These are phyloP conservation scores for Nezara viridula DNA, from an alignment of 2,888 invertebrate genomes.

Conservation along the genomic window DNA sequence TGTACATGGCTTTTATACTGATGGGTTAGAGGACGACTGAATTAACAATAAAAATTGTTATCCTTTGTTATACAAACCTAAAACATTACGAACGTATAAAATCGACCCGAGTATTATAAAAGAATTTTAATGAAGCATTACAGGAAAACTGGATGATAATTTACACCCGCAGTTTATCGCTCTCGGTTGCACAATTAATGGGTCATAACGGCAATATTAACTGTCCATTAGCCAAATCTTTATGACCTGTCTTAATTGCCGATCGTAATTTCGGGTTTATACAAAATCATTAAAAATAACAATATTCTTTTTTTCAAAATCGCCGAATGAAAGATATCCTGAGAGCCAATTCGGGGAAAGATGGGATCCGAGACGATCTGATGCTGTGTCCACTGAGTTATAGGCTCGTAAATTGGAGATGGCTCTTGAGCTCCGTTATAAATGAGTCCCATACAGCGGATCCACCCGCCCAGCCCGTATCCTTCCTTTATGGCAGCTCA, in stretches of 20 bases:
- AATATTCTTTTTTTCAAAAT: background rate
- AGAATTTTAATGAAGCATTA: background rate
- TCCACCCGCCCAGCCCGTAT: background rate
- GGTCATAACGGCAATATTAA: background rate
- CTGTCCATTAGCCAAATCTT: background rate
- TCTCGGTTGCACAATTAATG: background rate
- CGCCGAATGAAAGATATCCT: background rate
- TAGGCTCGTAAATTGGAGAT: slow-evolving; percentile 25
- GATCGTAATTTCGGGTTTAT: background rate
- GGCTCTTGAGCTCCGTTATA: slow-evolving; percentile 10
- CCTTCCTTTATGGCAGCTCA: background rate
- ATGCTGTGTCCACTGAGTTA: background rate
- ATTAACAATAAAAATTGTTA: background rate
- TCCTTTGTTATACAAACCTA: background rate
- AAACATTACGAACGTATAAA: background rate
- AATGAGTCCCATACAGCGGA: background rate
- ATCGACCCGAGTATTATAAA: background rate
- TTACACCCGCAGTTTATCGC: background rate
- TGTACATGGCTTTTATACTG: too few relatives aligned
- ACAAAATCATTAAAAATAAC: background rate
- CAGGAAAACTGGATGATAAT: background rate
- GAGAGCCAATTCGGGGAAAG: background rate
- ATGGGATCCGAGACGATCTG: background rate
- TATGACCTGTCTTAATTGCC: background rate
- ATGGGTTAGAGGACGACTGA: too few relatives aligned